Base-by-base conservation (phyloP, 2,113 vertebrate genomes). In the Psettodes erumei region DNA sequence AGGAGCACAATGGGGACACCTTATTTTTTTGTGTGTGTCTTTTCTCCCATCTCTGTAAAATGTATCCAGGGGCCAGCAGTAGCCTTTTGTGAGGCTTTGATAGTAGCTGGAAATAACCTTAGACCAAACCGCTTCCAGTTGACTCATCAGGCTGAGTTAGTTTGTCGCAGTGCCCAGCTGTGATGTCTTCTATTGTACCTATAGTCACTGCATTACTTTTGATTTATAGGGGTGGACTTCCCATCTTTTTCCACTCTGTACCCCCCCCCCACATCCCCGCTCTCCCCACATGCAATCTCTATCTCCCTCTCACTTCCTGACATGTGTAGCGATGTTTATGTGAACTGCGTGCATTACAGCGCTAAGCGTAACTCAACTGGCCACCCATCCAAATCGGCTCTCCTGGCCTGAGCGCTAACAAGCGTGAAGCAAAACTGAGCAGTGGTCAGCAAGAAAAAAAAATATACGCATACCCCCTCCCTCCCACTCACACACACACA, bases 341-440 rank as follows among this genome's bases (percentile, higher is more conserved):
- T 59, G 73, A 73, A 61, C 60, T 61, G 66, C 74, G 80, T 66
- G 75, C 70, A 70, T 60, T 30, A 71, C 66, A 73, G 63, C 12
- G 3, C 77, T 83, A 37, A 27, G 76, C 79, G 89, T 82, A 84
- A 81, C 79, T 83, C 77, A 21, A 65, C 69, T 1, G 75, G 58
- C 84, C 84, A 71, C 72, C 65, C 75, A 43, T 68, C 73, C 81
- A 85, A 84, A 90, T 89, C 87, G 19, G 65, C 86, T 84, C 81
- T 77, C 50, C 35, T 72, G 82, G 81, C 71, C 37, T 40, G 71
- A 81, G 73, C 43, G 5, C 54, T 79, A 86, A 88, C 78, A 38
- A 85, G 83, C 83, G 85, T 86, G 70, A 58, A 72, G 83, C 63
- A 56, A 86, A 90, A 43, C n/a, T 3, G 21, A 75, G 84, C 71